Percentiles rank a stretch among this genome's conserved stretches.
phyloP scores from a whole-genome alignment of 2,797 vertebrate species.

The Mormyrus proboscirostris region DNA sequence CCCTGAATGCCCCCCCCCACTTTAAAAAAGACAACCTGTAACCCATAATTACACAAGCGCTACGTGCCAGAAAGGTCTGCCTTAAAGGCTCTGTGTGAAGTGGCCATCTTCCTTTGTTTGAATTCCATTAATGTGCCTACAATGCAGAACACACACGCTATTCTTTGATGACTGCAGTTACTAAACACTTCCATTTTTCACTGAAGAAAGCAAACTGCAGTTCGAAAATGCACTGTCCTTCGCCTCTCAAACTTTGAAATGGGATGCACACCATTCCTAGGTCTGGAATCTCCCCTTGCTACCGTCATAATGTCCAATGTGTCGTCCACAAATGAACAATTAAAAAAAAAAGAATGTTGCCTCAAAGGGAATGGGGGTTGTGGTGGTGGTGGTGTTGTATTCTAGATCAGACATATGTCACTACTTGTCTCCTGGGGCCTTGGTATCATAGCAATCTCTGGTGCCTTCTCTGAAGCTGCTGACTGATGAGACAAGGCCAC shows the following conservation, averaged over 20 bases:
- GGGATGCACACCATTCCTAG: background rate
- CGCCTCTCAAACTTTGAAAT: background rate
- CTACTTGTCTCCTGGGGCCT: background rate
- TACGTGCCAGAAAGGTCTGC: background rate
- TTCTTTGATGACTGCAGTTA: conserved; percentile 8
- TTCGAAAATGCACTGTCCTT: background rate
- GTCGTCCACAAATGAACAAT: background rate
- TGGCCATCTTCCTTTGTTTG: background rate
- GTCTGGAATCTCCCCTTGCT: background rate
- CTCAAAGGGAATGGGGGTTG: background rate
- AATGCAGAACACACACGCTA: background rate
- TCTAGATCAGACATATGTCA: background rate
- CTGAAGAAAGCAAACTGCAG: conserved; percentile 1
- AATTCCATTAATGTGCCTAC: background rate
- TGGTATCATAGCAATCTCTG: background rate
- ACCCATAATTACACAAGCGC: background rate
- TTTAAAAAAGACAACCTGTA: background rate
- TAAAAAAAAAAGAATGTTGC: background rate
- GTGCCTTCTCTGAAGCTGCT: background rate
- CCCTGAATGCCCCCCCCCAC: background rate
- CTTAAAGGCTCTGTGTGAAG: conserved; percentile 2
- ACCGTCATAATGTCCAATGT: conserved; percentile 10
- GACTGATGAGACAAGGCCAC: background rate
- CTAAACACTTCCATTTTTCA: conserved; percentile 14
- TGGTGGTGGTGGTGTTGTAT: background rate